A percentile compares a stretch with the other conserved stretches of the same genome.
Conservation (phyloP, 2,113 vertebrate species). For the Dunckerocampus dactyliophorus region DNA sequence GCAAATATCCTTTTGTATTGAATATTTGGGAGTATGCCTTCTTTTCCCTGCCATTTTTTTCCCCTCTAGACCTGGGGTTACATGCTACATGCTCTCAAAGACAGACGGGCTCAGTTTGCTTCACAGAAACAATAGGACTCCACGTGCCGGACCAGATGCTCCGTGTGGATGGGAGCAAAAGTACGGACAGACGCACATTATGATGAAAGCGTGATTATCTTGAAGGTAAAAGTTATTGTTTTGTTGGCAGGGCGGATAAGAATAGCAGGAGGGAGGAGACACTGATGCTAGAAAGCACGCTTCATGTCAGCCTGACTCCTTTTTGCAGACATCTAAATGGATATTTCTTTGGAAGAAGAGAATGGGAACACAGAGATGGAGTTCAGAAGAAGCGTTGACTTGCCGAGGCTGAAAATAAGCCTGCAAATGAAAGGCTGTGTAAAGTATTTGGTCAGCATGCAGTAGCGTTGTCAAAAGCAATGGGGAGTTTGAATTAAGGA, state of each 20-base stretch:
- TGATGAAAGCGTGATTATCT: conserved; percentile 19
- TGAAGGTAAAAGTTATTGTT: conserved; percentile 3
- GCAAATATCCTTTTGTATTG: conserved; percentile 27
- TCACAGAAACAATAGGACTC: conserved; percentile 18
- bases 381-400: conserved; percentile 17
- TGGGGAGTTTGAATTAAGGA: conserved; percentile 29
- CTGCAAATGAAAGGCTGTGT: conserved; percentile 23
- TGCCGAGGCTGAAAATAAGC: conserved; percentile 22
- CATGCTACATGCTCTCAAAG: conserved; percentile 1
- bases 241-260: not conserved
- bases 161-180: not conserved
- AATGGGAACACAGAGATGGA: conserved; percentile 16
- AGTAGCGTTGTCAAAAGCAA: conserved; percentile 25
- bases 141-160: not conserved
- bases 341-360: conserved; percentile 23
- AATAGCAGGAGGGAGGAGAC: not conserved
- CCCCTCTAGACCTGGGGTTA: conserved; percentile 5
- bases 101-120: conserved; percentile 14
- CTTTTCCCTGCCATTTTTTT: conserved; percentile 8
- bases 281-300: conserved; percentile 15
- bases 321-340: conserved; percentile 35
- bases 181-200: conserved; percentile 7
- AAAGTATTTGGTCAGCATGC: conserved; percentile 17
- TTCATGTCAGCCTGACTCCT: conserved; percentile 16
- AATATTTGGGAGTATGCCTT: conserved; percentile 6